Evolutionary conservation across 2,113 vertebrate species (phyloP), one percentile per base, ranked within the genome.

Genomic region (Epinephelus lanceolatus): DNA sequence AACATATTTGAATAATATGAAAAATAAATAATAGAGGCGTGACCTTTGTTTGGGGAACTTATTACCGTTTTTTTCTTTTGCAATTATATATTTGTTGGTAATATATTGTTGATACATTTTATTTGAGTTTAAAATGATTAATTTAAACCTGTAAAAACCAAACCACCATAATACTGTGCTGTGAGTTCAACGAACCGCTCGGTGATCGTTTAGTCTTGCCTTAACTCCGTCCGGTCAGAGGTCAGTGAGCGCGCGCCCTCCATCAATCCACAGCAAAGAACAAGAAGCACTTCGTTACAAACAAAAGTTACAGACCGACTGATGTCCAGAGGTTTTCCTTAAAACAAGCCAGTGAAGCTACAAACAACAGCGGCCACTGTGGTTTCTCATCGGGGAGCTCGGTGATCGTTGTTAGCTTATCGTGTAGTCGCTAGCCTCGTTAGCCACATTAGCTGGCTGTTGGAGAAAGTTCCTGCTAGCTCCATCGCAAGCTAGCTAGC

Each of bases 241-340:
- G 71, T 90, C 78, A 61, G 1, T 40, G 21, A 27, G 81, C 90
- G 92, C 92, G 84, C 92, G 84, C 89, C 2, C 75, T 51, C 60
- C 25, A 40, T 14, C 33, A 21, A 18, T 52, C 42, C 30, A n/a
- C 55, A 13, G 47, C 3, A n/a, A 18, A 27, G 69, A 68, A 55
- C 21, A 61, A 78, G 27, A 19, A 59, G 13, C 49, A 25, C 9
- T n/a, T 68, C 13, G 15, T 23, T 62, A 67, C 23, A 19, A 56
- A 66, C n/a, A 42, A 49, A 76, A 57, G 42, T 59, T 19, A 53
- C 2, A 55, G n/a, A 76, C 1, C 8, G 40, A 60, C 40, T 23
- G 4, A 6, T 33, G 72, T 45, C 33, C 0, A 0, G 0, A 7
- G 2, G 1, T 53, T 55, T 40, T 30, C 6, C 60, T 17, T 30